These are phyloP conservation scores for Polyommatus icarus DNA, from an alignment of 2,888 invertebrate species.

Conservation along the genomic window DNA sequence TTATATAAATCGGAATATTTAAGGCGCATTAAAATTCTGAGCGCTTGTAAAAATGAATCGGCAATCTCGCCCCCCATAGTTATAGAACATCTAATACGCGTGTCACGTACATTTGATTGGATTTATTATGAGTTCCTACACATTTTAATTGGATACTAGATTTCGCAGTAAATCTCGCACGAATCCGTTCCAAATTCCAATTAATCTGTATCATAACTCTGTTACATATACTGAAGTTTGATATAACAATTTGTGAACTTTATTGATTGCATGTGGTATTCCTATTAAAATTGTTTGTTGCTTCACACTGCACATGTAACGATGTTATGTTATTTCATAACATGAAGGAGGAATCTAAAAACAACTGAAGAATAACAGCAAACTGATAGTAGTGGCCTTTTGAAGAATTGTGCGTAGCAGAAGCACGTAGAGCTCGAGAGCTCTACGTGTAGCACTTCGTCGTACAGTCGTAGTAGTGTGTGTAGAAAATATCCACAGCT, in stretches of 20 bases:
- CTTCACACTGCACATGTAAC: background rate
- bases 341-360: background rate
- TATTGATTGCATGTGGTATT: background rate
- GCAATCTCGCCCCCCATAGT: background rate
- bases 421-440: too few relatives aligned
- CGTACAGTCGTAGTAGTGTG: too few relatives aligned
- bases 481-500: too few relatives aligned
- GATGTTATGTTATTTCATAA: background rate
- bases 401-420: too few relatives aligned
- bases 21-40: constrained; percentile 24
- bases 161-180: background rate
- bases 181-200: background rate
- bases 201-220: background rate
- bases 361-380: too few relatives aligned
- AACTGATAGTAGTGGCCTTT: too few relatives aligned
- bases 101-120: constrained; percentile 24
- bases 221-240: constrained; percentile 3
- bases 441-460: too few relatives aligned
- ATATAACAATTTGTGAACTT: background rate
- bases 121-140: background rate
- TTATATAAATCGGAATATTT: constrained; percentile 19
- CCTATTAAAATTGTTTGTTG: background rate
- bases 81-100: constrained; percentile 9
- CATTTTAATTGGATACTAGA: constrained; percentile 19
- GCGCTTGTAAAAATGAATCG: constrained; percentile 17